phyloP scores from a whole-genome alignment of 2,113 vertebrate genomes.

The Ornithorhynchus anatinus region DNA sequence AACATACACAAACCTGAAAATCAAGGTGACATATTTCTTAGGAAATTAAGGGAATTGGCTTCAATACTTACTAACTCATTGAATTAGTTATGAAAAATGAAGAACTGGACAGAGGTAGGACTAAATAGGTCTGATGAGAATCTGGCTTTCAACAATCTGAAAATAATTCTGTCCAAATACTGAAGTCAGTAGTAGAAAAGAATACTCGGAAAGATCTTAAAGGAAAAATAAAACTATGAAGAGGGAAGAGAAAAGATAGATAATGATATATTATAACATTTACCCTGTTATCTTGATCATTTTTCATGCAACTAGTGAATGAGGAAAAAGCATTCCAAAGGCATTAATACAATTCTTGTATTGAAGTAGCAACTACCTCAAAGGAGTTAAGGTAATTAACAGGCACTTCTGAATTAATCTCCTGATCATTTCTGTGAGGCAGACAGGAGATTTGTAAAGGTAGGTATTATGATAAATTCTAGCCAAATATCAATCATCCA shows the following conservation, averaged over 20 bases:
- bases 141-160: slow-evolving; percentile 6
- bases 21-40: neutral
- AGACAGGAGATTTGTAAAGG: neutral
- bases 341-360: no score
- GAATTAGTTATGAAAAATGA: slow-evolving; percentile 35
- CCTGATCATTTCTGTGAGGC: neutral
- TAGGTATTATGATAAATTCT: neutral
- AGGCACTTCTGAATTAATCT: no score
- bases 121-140: slow-evolving; percentile 13
- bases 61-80: slow-evolving; percentile 8
- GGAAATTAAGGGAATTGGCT: neutral
- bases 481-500: neutral
- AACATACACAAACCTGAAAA: slow-evolving; percentile 21
- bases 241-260: slow-evolving; percentile 5
- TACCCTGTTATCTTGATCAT: slow-evolving; percentile 17
- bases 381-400: no score
- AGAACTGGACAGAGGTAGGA: slow-evolving; percentile 25
- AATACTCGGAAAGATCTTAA: neutral
- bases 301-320: slow-evolving; percentile 18
- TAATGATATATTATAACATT: neutral
- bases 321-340: neutral
- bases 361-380: no score
- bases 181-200: neutral
- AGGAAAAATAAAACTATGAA: neutral
- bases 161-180: neutral